Conservation (phyloP, 1,140 invertebrate species). For the Pseudobourletiella spinata region DNA sequence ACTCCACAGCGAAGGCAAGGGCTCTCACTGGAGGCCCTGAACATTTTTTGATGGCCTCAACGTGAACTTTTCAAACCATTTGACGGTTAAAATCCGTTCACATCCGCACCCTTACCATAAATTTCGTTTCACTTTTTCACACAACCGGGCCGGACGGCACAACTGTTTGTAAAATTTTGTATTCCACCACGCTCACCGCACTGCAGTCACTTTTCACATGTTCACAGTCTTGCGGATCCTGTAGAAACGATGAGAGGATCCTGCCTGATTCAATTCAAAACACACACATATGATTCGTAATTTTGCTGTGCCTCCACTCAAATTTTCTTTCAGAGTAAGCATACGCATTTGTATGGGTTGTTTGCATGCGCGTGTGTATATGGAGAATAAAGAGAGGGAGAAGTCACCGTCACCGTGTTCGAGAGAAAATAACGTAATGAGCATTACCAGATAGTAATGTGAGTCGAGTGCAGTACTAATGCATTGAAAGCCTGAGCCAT, state of each 20-base stretch:
- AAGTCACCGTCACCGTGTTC: background rate
- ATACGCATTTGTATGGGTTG: background rate
- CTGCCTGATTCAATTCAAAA: background rate
- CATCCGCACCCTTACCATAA: too few relatives aligned
- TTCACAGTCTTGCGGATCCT: background rate
- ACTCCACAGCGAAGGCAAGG: slow-evolving; percentile 44
- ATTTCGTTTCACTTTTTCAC: background rate
- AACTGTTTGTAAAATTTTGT: background rate
- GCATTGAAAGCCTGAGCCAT: slow-evolving; percentile 6
- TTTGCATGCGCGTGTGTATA: too few relatives aligned
- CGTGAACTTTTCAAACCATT: background rate
- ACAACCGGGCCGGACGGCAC: background rate
- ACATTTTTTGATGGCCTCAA: slow-evolving; percentile 24
- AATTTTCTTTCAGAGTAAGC: too few relatives aligned
- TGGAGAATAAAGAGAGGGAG: background rate
- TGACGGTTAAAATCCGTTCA: background rate
- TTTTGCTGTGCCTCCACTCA: background rate
- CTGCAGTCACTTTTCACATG: background rate
- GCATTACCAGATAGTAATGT: background rate
- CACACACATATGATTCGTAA: too few relatives aligned
- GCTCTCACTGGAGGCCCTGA: slow-evolving; percentile 37
- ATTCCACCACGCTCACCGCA: background rate
- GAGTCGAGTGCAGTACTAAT: background rate
- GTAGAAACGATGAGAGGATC: background rate
- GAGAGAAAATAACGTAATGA: background rate